Base-by-base conservation (phyloP, 2,797 vertebrate genomes). In the Microctenopoma lineatum region DNA sequence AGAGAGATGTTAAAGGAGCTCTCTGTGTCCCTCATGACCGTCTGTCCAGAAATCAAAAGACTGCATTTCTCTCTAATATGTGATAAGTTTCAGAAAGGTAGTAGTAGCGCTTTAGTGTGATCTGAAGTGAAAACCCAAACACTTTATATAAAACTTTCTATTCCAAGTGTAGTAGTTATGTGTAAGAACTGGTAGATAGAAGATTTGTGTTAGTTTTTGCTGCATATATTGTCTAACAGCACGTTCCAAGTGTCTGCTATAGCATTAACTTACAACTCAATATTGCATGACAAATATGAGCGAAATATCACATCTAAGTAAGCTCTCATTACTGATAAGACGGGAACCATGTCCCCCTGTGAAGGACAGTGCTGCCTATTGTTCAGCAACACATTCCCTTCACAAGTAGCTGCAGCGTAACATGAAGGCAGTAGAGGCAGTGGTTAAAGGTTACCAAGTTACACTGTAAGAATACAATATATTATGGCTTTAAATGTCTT, bases 21-120 rank as follows among this genome's bases (percentile, higher is more conserved):
- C 59, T 36, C 12, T 8, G 69, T 18, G n/a, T 86, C 83, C 64
- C 75, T 68, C 38, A 54, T 59, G 79, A 73, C 52, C 18, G 12
- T 78, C 74, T 72, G 34, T 61, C 51, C 36, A 66, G 55, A 72
- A 83, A 87, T 78, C 62, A 73, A 77, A 87, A 85, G 73, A 48
- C 53, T 72, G 71, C 75, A 53, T 13, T 59, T 67, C 42, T 51
- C 55, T 66, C 41, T 41, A 64, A 75, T 51, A 54, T 77, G 45
- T 66, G 47, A 77, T 73, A 70, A 82, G 44, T 77, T 66, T 73
- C 15, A 13, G 26, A 53, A 72, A 79, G 73, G 75, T 71, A 29
- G 27, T 29, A 29, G 27, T 6, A 29, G 5, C 66, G 67, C 59
- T 73, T 71, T 57, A 29, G 44, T 66, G 46, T 60, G 56, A 64